Conservation (phyloP, 2,113 vertebrate species). For the Oreotragus oreotragus region DNA sequence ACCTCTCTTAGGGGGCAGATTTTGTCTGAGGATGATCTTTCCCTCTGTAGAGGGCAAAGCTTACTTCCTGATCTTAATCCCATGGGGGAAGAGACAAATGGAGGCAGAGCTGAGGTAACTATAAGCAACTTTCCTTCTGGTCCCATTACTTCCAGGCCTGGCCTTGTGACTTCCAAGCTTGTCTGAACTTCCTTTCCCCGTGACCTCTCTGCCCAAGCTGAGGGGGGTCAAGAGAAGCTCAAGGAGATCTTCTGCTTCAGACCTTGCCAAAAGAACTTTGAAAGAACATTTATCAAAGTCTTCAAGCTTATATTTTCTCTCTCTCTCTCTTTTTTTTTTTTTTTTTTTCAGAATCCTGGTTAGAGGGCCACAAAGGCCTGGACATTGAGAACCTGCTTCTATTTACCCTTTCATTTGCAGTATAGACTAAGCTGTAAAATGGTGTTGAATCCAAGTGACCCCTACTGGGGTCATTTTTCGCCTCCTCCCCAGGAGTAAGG, state of each 20-base stretch:
- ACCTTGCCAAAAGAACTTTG: not conserved
- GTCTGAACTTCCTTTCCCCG: not conserved
- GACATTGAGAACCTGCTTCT: not conserved
- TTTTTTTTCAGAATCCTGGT: not conserved
- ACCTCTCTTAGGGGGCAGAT: not conserved
- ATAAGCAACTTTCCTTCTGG: not conserved
- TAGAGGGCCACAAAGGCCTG: not conserved
- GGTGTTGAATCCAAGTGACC: not conserved
- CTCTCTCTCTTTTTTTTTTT: too few relatives aligned
- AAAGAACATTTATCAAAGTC: not conserved
- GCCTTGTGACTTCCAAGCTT: rapidly evolving
- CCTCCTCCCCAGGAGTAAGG: not conserved
- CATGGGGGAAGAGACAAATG: not conserved
- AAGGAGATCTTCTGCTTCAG: not conserved
- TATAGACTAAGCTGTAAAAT: not conserved
- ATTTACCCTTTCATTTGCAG: not conserved
- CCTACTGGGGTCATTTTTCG: not conserved
- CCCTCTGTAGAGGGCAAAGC: not conserved
- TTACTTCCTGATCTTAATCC: not conserved
- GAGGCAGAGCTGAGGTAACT: not conserved
- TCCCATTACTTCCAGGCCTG: not conserved
- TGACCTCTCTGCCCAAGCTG: not conserved
- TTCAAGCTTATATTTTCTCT: not conserved
- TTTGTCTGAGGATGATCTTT: not conserved
- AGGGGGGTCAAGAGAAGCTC: not conserved